phyloP scores from a whole-genome alignment of 2,888 invertebrate genomes.

The Ennomos quercinarius region DNA sequence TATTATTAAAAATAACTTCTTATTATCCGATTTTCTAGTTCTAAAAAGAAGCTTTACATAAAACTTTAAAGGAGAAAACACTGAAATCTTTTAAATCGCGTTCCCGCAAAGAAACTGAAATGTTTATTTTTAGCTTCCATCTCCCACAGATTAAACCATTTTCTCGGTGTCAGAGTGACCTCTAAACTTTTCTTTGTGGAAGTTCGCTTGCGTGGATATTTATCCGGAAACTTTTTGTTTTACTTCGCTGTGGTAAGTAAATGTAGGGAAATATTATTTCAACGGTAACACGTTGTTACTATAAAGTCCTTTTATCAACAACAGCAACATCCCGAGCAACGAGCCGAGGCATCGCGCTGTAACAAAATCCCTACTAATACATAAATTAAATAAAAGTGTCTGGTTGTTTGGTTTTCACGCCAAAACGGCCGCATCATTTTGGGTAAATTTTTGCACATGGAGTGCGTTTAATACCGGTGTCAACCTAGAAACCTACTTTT shows the following conservation, averaged over 20 bases:
- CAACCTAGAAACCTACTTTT: no score
- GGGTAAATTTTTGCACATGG: no score
- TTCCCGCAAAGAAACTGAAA: conserved; percentile 5
- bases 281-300: no score
- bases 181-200: conserved; percentile 19
- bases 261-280: no score
- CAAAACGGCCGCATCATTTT: no score
- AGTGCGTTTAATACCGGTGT: no score
- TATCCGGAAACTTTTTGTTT: conserved; percentile 14
- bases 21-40: background rate
- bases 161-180: conserved; percentile 21
- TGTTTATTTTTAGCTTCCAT: conserved; percentile 22
- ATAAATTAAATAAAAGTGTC: no score
- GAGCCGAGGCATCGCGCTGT: no score
- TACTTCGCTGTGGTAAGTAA: conserved; percentile 6
- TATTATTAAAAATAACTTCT: background rate
- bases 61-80: conserved; percentile 14
- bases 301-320: no score
- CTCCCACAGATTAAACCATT: conserved; percentile 22
- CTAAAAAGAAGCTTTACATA: conserved; percentile 3
- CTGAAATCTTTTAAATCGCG: conserved; percentile 18
- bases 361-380: no score
- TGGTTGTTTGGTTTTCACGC: no score
- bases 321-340: no score
- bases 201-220: conserved; percentile 13